phyloP scores from a whole-genome alignment of 2,797 vertebrate species.

The Oreonectes daqikongensis region DNA sequence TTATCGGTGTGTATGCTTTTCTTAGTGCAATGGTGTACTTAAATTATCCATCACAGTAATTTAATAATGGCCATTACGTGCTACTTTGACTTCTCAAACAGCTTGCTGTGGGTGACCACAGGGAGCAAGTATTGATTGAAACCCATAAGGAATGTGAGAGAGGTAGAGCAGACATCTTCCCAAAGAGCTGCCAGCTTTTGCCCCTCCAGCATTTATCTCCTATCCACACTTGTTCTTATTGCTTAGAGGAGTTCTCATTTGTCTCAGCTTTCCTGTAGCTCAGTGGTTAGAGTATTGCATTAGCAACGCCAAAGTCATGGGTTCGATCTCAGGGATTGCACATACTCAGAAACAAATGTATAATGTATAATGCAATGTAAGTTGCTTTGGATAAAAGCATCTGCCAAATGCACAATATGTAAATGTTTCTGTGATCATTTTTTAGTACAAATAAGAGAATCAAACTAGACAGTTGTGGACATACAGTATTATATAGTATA shows the following conservation, averaged over 20 bases:
- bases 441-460: background rate
- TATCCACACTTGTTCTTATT: conserved; percentile 2
- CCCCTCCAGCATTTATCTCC: conserved; percentile 25
- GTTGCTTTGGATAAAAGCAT: too few species aligned
- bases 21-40: conserved; percentile 81
- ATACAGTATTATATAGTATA: background rate
- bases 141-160: conserved; percentile 74
- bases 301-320: too few species aligned
- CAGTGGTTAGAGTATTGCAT: too few species aligned
- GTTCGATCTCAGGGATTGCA: too few species aligned
- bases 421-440: too few species aligned
- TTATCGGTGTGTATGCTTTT: conserved; percentile 79
- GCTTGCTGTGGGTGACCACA: conserved; percentile 72
- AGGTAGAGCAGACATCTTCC: conserved; percentile 68
- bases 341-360: too few species aligned
- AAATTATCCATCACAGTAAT: conserved; percentile 81
- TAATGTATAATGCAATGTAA: too few species aligned
- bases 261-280: too few species aligned
- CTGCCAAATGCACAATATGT: too few species aligned
- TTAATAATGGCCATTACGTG: conserved; percentile 83
- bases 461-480: background rate
- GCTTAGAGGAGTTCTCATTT: too few species aligned
- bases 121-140: conserved; percentile 78
- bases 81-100: conserved; percentile 77
- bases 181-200: conserved; percentile 68